Evolutionary conservation across 2,113 vertebrate species (phyloP).

Genomic region (Notechis scutatus): DNA sequence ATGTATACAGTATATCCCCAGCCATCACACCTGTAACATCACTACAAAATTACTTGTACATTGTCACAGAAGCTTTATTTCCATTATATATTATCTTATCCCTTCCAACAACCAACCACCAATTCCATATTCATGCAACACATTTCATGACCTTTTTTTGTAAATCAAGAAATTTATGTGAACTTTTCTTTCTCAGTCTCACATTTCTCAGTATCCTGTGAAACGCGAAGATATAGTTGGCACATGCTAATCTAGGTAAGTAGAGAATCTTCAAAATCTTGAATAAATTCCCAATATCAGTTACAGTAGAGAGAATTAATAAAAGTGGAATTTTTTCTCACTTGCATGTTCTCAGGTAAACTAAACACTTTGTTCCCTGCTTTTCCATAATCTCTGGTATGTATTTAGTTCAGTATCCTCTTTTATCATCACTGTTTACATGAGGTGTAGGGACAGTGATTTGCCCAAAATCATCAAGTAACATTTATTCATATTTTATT

Average conservation of each 20-base stretch:
- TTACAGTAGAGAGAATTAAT: not conserved
- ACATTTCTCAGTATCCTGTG: not conserved
- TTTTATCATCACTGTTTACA: not conserved
- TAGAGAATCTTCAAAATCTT: not conserved
- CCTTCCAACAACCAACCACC: not conserved
- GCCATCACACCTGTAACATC: not conserved
- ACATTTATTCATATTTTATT: not conserved
- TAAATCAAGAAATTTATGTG: not conserved
- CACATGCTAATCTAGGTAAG: not conserved
- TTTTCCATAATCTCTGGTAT: not conserved
- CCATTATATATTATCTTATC: not conserved
- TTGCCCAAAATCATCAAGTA: not conserved
- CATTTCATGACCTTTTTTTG: not conserved
- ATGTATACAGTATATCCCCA: not conserved
- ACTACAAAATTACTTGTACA: not conserved
- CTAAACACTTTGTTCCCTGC: not conserved
- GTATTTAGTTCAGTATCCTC: not conserved
- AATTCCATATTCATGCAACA: not conserved
- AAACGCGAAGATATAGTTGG: not conserved
- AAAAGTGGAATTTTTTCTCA: not conserved
- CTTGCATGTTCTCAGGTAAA: not conserved
- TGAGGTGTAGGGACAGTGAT: not conserved
- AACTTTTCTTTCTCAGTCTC: not conserved
- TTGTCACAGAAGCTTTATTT: not conserved
- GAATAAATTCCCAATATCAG: not conserved